A percentile compares a stretch with the other conserved stretches of the same genome.
Evolutionary conservation across 2,888 invertebrate species (phyloP).

Genomic region (Xestia c-nigrum): DNA sequence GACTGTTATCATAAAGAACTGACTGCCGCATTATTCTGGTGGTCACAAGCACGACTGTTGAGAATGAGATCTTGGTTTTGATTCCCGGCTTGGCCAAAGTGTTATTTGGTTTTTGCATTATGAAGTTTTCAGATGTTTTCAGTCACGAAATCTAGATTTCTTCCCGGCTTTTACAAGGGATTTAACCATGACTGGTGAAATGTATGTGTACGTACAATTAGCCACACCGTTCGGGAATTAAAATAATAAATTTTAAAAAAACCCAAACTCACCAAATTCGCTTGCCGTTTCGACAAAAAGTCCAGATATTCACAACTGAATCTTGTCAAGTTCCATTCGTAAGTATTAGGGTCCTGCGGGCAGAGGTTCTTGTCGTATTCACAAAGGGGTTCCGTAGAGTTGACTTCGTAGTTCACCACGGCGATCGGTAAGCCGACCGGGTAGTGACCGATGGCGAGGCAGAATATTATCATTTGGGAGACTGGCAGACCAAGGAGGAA

Average conservation of each 20-base stretch:
- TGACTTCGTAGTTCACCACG: conserved; percentile 94
- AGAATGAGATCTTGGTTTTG: background rate
- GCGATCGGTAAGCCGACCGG: conserved; percentile 94
- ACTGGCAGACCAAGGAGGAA: conserved; percentile 97
- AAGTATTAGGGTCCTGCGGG: conserved; percentile 81
- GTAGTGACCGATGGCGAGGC: conserved; percentile 96
- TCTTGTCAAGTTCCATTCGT: conserved; percentile 90
- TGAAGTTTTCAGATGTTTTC: background rate
- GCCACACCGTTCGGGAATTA: too few species aligned
- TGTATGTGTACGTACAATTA: background rate
- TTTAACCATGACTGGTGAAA: background rate
- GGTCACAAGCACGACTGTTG: too few species aligned
- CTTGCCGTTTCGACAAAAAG: conserved; percentile 92
- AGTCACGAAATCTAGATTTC: background rate
- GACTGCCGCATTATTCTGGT: background rate
- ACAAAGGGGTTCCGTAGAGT: conserved; percentile 85
- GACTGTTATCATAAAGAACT: background rate
- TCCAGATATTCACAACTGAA: conserved; percentile 95
- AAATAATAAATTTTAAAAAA: background rate
- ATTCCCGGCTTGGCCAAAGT: background rate
- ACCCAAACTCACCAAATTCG: conserved; percentile 91
- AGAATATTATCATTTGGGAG: conserved; percentile 96
- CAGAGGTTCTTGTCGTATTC: conserved; percentile 90
- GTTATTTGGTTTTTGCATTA: background rate
- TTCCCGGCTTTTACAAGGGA: background rate